Conservation (phyloP, 2,888 invertebrate genomes). For the Sialis lutaria region DNA sequence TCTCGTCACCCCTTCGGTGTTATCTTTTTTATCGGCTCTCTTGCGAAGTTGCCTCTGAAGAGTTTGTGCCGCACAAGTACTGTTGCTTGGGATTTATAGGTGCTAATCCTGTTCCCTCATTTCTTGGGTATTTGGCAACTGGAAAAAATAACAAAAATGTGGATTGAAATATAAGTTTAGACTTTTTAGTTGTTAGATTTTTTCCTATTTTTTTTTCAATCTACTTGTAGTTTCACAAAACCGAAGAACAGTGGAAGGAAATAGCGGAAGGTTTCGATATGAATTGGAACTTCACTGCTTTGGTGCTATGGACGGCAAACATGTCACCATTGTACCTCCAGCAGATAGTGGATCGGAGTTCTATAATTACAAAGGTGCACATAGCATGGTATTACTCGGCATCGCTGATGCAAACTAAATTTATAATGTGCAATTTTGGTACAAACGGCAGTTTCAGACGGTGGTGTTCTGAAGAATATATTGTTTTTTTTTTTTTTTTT, state of each 20-base stretch:
- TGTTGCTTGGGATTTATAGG: background rate
- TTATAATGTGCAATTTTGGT: too few species aligned
- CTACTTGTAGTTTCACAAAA: background rate
- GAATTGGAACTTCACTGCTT: constrained; percentile 10
- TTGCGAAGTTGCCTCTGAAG: background rate
- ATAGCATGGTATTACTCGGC: constrained; percentile 9
- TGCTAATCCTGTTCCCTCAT: background rate
- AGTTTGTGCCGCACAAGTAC: background rate
- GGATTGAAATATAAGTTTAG: too few species aligned
- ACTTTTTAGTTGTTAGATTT: too few species aligned
- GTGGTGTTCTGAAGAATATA: constrained; percentile 9
- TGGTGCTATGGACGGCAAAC: constrained; percentile 10
- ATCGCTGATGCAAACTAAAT: too few species aligned
- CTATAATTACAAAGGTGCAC: constrained; percentile 9
- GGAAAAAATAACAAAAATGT: too few species aligned
- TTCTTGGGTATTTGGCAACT: too few species aligned
- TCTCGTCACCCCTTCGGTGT: background rate
- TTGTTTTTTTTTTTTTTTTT: too few species aligned
- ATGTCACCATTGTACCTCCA: constrained; percentile 8
- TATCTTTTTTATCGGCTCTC: background rate
- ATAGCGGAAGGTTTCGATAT: constrained; percentile 9
- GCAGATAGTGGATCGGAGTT: constrained; percentile 8
- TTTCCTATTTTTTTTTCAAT: too few species aligned
- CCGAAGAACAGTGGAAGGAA: constrained; percentile 10
- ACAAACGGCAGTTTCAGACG: constrained; percentile 10